phyloP scores from a whole-genome alignment of 2,113 vertebrate genomes.

The Ceuthmochares aereus region DNA sequence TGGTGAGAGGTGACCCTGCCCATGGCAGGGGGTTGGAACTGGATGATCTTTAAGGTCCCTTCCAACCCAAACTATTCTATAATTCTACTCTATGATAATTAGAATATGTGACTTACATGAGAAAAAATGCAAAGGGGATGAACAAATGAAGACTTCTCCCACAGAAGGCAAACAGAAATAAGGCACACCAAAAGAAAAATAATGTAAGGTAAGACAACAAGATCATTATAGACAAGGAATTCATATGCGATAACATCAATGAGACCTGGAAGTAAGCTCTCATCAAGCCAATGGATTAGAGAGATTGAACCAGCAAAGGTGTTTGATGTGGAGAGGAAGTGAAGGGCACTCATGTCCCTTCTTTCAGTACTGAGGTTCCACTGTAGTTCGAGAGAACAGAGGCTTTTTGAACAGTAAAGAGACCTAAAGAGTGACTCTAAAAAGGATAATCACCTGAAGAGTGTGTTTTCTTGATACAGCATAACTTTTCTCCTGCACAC shows the following conservation, averaged over 20 bases:
- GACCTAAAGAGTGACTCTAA: not conserved
- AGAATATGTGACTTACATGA: not conserved
- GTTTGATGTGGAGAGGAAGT: no score
- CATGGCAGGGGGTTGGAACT: no score
- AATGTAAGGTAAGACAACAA: not conserved
- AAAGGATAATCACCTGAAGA: not conserved
- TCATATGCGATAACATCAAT: not conserved
- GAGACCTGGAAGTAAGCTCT: not conserved
- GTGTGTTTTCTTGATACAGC: not conserved
- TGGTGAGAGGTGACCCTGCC: no score
- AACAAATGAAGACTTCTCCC: not conserved
- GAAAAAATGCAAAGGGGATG: not conserved
- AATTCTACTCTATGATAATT: no score
- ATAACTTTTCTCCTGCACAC: not conserved
- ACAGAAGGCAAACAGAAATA: not conserved
- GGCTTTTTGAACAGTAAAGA: not conserved
- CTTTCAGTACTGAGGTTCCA: not conserved
- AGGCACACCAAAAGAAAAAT: not conserved
- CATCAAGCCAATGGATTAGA: no score
- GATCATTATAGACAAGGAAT: not conserved
- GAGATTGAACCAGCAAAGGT: not conserved
- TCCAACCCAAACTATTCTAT: no score
- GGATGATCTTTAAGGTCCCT: no score
- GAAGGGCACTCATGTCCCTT: not conserved
- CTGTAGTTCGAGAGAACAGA: not conserved